A percentile compares a stretch with the other conserved stretches of the same genome.
Evolutionary conservation across 2,888 invertebrate species (phyloP).

Genomic region (Calliopum simillimum): DNA sequence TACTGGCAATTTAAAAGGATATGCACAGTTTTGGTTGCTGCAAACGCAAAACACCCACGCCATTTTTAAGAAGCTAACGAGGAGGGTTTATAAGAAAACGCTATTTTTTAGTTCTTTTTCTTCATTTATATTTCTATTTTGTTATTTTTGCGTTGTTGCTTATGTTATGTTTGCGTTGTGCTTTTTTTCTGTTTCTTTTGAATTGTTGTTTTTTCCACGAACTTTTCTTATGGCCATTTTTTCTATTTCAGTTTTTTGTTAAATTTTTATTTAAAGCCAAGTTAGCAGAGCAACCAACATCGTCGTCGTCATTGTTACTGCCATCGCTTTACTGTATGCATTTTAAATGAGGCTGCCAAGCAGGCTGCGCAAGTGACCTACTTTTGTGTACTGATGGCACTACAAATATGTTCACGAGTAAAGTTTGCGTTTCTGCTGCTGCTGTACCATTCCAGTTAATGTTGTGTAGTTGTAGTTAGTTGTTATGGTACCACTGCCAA

Average conservation of each 20-base stretch:
- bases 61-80: no score
- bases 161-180: no score
- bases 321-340: slow-evolving; percentile 36
- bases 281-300: slow-evolving; percentile 40
- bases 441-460: background rate
- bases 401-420: slow-evolving; percentile 29
- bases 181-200: background rate
- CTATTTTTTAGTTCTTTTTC: no score
- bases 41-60: no score
- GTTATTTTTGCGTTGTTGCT: no score
- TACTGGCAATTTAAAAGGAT: no score
- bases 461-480: background rate
- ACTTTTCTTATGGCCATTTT: slow-evolving; percentile 6
- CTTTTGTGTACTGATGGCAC: slow-evolving; percentile 32
- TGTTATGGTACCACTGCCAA: background rate
- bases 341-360: slow-evolving; percentile 25
- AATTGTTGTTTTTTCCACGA: background rate
- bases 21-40: no score
- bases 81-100: no score
- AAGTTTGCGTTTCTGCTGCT: slow-evolving; percentile 6
- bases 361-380: slow-evolving; percentile 31
- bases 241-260: slow-evolving; percentile 8
- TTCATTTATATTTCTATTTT: no score
- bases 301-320: slow-evolving; percentile 30
- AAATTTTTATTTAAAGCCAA: slow-evolving; percentile 29